Base-by-base conservation (phyloP, 2,888 invertebrate species). In the Entomobrya multifasciata region DNA sequence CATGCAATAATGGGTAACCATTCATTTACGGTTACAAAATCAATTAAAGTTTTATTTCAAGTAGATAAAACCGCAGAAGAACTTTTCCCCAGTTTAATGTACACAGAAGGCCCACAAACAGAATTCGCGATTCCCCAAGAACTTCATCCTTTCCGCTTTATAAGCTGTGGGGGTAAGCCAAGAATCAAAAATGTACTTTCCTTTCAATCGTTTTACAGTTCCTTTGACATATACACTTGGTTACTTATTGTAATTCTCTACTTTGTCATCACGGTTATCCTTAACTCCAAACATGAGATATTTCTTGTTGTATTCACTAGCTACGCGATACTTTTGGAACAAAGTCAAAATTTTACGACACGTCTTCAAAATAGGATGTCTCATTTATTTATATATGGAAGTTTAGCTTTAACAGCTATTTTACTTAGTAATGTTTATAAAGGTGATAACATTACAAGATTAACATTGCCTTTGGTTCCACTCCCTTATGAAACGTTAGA, bases 361-460 rank as follows among this genome's bases (percentile, higher is more conserved):
- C 57, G 57, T 1, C 4, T 22, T 11, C 1, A 17, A 11, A 57
- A 17, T n/a, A 17, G 17, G 11, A 11, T 57, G 1, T 57, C 57
- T 20, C 57, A 57, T n/a, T 22, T 57, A 5, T 57, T 57, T 22
- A 17, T 2, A 13, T 57, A 22, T 17, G 57, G 57, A 3, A n/a
- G 57, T 17, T 17, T 57, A 2, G n/a, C 44, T 17, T n/a, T 70
- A 13, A 15, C 36, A 1, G 70, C 4, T 5, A 70, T 20, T 44
- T 11, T 70, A 44, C n/a, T 70, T 0, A 70, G 70, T 22, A 70
- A 36, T 20, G 36, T 41, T 1, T 70, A 70, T 44, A 70, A 70
- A 44, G 70, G 70, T 1, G 70, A 70, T 44, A 70, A 70, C 44
- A 70, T 70, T 30, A 70, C 44, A 36, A 4, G 22, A 13, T 22